Base-by-base conservation (phyloP, 1,140 invertebrate species). In the Zaprionus vittiger region DNA sequence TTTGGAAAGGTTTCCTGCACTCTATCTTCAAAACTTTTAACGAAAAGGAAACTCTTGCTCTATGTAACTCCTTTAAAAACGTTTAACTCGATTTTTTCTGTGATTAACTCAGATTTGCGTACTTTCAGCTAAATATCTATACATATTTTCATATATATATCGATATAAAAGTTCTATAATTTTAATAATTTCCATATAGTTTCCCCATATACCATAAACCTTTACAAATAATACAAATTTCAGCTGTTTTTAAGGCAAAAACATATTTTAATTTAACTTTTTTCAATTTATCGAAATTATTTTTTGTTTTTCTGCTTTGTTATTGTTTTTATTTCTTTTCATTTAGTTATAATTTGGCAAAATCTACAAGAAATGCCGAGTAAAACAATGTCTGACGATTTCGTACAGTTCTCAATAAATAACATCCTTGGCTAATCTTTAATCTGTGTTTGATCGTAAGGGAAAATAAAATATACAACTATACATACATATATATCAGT, bases 371-470 rank as follows among this genome's bases (percentile, higher is more conserved):
- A 67, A 17, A 47, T 57, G 65, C 65, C 65, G 37, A 26, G 11
- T 31, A 67, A 72, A 44, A 68, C 37, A 55, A 60, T 67, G 26
- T 26, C 54, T 59, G 54, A 57, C 24, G n/a, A 38, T 66, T 56
- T 24, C 15, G 24, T 31, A 62, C 68, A 73, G 63, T 64, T 72
- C 62, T 67, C 68, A 79, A 72, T 73, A 73, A 79, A 79, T 79
- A 77, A 77, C 77, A 79, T 63, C 34, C 66, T 67, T 64, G 73
- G 77, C 67, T 72, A 79, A 26, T 44, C 41, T 52, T 41, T 65
- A 17, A 31, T 54, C 15, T 65, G 61, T 47, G 28, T 11, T 68
- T 47, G 59, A 44, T 74, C 64, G 55, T n/a, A 6, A 49, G 24
- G 49, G 62, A 64, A 65, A 52, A 64, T 63, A 12, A 44, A 66